Evolutionary conservation across 2,888 invertebrate genomes (phyloP), one percentile per base, ranked within the genome.

Genomic region (Aphrophora alni): DNA sequence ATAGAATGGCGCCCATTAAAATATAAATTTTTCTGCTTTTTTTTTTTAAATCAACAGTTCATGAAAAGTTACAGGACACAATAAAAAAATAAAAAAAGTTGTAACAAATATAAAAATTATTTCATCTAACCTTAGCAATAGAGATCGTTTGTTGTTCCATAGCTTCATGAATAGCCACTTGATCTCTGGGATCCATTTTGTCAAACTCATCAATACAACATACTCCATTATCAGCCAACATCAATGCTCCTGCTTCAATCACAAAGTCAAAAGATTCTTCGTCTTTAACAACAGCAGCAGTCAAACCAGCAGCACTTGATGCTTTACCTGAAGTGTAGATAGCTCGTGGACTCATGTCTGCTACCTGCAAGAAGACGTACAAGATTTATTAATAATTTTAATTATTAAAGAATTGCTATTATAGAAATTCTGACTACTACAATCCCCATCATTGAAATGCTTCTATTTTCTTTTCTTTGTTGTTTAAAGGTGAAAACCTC

Each of bases 141-240:
- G 98, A 98, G 85, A 99, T 99, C 0, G 99, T 99, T 89, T 99
- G 99, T 87, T 99, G 99, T 90, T 99, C 99, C 99, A 99, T 99
- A 3, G 99, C 99, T 90, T 99, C 99, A 90, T 99, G 99, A 85
- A 99, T 99, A 72, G 99, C 99, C 7, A 99, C 98, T 89, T 99
- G 99, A 91, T 99, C 99, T 74, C 93, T 92, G 0, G 92, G 92
- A 88, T 99, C 99, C 99, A 99, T 99, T 90, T 99, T 99, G 89
- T 99, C 99, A 89, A 99, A 99, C 89, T 99, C 99, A 87, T 99
- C 99, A 85, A 99, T 99, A 87, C 99, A 99, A 86, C 99, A 99
- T 73, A 99, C 96, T 5, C 98, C 98, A 87, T 98, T 98, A 89
- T 99, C 99, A 0, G 99, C 99, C 86, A 99, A 90, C 99, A 99